These are phyloP conservation scores for Agonopterix arenella DNA, from an alignment of 2,888 invertebrate genomes.

Conservation along the genomic window DNA sequence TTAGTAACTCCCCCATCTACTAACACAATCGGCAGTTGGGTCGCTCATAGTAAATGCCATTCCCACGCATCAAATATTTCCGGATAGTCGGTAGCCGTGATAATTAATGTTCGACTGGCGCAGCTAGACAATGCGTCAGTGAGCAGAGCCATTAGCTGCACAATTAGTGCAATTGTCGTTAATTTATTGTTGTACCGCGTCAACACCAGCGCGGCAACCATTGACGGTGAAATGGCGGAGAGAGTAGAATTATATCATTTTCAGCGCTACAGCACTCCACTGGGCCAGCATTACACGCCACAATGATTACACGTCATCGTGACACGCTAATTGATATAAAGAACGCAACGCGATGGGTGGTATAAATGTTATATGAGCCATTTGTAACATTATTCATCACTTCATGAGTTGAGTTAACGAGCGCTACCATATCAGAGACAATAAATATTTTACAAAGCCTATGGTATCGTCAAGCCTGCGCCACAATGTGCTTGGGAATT, in stretches of 20 bases:
- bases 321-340: constrained; percentile 4
- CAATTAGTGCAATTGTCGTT: constrained; percentile 74
- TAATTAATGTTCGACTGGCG: constrained; percentile 51
- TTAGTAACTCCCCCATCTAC: constrained; percentile 20
- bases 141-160: constrained; percentile 61
- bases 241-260: constrained; percentile 21
- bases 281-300: constrained; percentile 11
- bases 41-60: constrained; percentile 28
- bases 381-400: constrained; percentile 5
- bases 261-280: constrained; percentile 10
- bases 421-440: constrained; percentile 3
- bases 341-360: constrained; percentile 1
- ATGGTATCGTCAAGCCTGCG: constrained; percentile 6
- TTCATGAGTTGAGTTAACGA: neutral
- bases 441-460: constrained; percentile 9
- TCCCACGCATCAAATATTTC: constrained; percentile 54
- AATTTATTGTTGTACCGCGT: constrained; percentile 60
- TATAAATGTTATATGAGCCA: neutral
- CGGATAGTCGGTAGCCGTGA: constrained; percentile 29
- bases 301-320: constrained; percentile 6
- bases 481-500: constrained; percentile 24
- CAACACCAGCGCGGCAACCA: constrained; percentile 23
- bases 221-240: constrained; percentile 20
- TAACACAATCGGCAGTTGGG: constrained; percentile 17
- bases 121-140: constrained; percentile 64